Percentiles rank a stretch among this genome's conserved stretches.
These are phyloP conservation scores for Pteropus rufus DNA, from an alignment of 2,797 vertebrate genomes.

Conservation along the genomic window DNA sequence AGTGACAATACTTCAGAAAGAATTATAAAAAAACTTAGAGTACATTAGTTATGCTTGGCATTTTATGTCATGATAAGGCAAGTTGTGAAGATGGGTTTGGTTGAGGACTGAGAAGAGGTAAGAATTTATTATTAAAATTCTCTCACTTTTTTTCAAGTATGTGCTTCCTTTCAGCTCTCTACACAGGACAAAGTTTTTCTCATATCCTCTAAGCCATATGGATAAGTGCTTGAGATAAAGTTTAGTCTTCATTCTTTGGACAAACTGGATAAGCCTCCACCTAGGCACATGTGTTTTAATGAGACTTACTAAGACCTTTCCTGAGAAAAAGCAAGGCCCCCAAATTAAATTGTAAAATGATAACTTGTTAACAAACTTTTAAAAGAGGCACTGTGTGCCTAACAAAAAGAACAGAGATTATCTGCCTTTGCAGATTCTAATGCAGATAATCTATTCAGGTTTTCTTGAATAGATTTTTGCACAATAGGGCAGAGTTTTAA, in stretches of 20 bases:
- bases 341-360: background rate
- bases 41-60: background rate
- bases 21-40: background rate
- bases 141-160: background rate
- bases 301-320: background rate
- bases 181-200: background rate
- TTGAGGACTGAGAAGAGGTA: background rate
- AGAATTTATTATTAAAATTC: background rate
- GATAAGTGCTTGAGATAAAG: background rate
- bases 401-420: background rate
- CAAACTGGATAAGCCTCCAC: background rate
- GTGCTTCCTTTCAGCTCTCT: background rate
- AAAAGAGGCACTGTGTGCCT: background rate
- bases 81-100: background rate
- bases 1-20: background rate
- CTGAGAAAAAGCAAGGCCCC: background rate
- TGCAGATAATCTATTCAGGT: background rate
- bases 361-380: background rate
- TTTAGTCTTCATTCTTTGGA: background rate
- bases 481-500: background rate
- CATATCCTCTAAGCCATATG: background rate
- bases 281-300: background rate
- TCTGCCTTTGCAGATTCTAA: background rate
- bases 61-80: background rate
- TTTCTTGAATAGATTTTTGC: background rate